Conservation (phyloP, 1,140 invertebrate genomes). For the Sitophilus oryzae region DNA sequence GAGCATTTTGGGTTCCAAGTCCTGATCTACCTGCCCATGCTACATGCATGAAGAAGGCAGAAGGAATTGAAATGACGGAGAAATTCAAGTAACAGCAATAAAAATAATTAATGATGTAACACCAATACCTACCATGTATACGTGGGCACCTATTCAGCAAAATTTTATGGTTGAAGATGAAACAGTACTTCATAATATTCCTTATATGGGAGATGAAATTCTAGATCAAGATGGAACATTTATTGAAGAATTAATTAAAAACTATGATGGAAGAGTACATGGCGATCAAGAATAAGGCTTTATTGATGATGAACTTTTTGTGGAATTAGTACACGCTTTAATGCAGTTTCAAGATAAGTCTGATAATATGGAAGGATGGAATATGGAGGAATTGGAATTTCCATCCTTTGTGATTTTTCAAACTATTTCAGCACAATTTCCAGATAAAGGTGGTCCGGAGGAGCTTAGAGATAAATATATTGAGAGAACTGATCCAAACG, state of each 20-base stretch:
- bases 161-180: slow-evolving; percentile 99
- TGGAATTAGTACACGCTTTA: slow-evolving; percentile 86
- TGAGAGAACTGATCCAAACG: slow-evolving; percentile 75
- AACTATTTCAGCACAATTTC: slow-evolving; percentile 88
- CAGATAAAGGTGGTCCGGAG: slow-evolving; percentile 84
- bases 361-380: slow-evolving; percentile 44
- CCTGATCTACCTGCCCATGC: slow-evolving; percentile 67
- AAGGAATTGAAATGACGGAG: slow-evolving; percentile 57
- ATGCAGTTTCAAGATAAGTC: slow-evolving; percentile 64
- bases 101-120: slow-evolving; percentile 84
- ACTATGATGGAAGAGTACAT: slow-evolving; percentile 95
- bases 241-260: slow-evolving; percentile 95
- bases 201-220: slow-evolving; percentile 96
- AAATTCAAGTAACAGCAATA: slow-evolving; percentile 58
- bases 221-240: slow-evolving; percentile 91
- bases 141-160: slow-evolving; percentile 94
- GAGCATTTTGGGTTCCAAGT: slow-evolving; percentile 62
- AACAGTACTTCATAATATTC: slow-evolving; percentile 95
- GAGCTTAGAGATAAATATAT: slow-evolving; percentile 84
- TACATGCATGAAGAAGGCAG: slow-evolving; percentile 75
- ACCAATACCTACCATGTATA: slow-evolving; percentile 94
- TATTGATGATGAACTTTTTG: slow-evolving; percentile 90
- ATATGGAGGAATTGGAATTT: slow-evolving; percentile 51
- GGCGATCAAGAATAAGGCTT: slow-evolving; percentile 86
- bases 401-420: slow-evolving; percentile 71